phyloP scores from a whole-genome alignment of 1,140 invertebrate species.

The Chrysoperla carnea region DNA sequence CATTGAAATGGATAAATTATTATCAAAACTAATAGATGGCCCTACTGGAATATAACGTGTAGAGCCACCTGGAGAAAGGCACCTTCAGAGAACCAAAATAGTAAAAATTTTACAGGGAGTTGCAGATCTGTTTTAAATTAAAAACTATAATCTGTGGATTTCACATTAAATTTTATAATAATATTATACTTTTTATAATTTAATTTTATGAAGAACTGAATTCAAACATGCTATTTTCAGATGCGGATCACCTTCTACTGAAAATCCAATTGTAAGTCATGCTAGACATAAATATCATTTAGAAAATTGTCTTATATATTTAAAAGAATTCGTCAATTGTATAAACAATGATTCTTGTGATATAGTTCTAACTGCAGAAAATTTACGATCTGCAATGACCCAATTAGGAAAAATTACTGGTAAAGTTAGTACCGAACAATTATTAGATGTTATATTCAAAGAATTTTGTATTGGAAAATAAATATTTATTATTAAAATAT shows the following conservation, averaged over 20 bases:
- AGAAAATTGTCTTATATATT: constrained; percentile 27
- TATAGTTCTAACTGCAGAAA: constrained; percentile 48
- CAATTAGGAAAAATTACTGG: constrained; percentile 63
- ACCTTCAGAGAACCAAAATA: no score
- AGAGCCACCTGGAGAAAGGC: no score
- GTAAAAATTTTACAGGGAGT: no score
- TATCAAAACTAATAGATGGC: no score
- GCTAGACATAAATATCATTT: constrained; percentile 41
- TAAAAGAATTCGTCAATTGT: constrained; percentile 31
- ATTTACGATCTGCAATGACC: constrained; percentile 41
- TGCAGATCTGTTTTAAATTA: no score
- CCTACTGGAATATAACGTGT: no score
- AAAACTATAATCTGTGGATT: no score
- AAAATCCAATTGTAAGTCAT: constrained; percentile 45
- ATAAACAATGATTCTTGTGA: constrained; percentile 26
- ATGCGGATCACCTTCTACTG: constrained; percentile 39
- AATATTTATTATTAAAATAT: constrained; percentile 8
- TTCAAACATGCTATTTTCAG: constrained; percentile 23
- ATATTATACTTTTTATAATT: no score
- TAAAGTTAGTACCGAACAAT: constrained; percentile 52
- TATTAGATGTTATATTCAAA: constrained; percentile 69
- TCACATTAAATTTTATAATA: no score
- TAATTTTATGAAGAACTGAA: no score
- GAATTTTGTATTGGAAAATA: constrained; percentile 85
- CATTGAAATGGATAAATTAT: no score